Evolutionary conservation across 2,888 invertebrate genomes (phyloP), one percentile per base, ranked within the genome.

Genomic region (Halictus ligatus): DNA sequence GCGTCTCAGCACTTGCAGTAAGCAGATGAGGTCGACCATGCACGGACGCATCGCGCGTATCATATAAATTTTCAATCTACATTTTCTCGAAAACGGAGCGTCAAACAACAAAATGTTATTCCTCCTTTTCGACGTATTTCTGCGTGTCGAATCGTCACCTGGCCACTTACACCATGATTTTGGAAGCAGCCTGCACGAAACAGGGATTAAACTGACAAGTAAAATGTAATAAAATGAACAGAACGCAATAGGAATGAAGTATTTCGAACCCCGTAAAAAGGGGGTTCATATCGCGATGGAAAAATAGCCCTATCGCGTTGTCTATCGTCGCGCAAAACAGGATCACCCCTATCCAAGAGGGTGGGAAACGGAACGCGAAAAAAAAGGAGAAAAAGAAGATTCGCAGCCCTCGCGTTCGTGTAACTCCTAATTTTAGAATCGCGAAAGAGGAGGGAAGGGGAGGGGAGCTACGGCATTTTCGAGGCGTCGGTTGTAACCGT

Each of bases 401-500:
- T 46, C 75, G 71, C 71, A n/a, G 21, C 67, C 78, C 29, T 73
- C 73, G 64, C 54, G 77, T 74, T 82, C 89, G 88, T 86, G 89
- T 86, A 88, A 83, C 85, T 90, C 89, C 90, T 90, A 90, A 90
- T 91, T 91, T 89, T 75, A 85, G 91, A 85, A 91, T 86, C 69
- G 86, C 80, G 88, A 67, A 80, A 29, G 35, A 1, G 35, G 21
- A 3, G 29, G 35, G 7, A 21, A 2, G 67, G 18, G 67, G 18
- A 7, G 35, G 21, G 35, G 35, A 21, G 35, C 18, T 86, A 85
- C 88, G 90, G 91, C 84, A 83, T 84, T 89, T 90, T 87, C 91
- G 88, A 88, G 90, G 90, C 90, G 91, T 85, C 88, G 90, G 90
- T 79, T 88, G 86, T 90, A 89, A 88, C 87, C 89, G 89, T 91